Percentiles rank a stretch among this genome's conserved stretches.
Conservation (phyloP, 2,113 vertebrate genomes). For the Etheostoma cragini region DNA sequence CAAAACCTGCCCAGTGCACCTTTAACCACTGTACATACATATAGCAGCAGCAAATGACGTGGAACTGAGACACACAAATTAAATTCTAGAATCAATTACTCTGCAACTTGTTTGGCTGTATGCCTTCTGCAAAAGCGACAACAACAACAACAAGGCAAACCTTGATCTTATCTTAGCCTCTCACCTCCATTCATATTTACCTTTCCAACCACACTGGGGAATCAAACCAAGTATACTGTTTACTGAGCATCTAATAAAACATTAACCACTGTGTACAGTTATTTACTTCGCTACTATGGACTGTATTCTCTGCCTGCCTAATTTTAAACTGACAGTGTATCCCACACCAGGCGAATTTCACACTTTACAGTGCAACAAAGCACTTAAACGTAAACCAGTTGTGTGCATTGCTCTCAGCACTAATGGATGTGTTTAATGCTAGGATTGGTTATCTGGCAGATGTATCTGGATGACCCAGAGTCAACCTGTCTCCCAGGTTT, state of each 20-base stretch:
- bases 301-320: conserved; percentile 9
- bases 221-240: conserved; percentile 12
- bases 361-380: background rate
- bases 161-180: background rate
- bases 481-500: conserved; percentile 33
- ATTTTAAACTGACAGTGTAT: conserved; percentile 2
- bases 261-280: conserved; percentile 63
- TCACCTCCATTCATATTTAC: background rate
- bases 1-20: background rate
- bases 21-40: background rate
- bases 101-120: background rate
- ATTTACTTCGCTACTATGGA: conserved; percentile 42
- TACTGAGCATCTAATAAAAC: conserved; percentile 53
- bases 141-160: conserved; percentile 16
- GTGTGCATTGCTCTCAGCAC: conserved; percentile 43
- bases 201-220: background rate
- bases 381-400: background rate
- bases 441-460: conserved; percentile 39
- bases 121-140: background rate
- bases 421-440: conserved; percentile 56
- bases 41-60: background rate
- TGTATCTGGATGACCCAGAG: conserved; percentile 5
- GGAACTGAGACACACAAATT: background rate
- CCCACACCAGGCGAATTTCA: conserved; percentile 14
- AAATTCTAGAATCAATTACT: background rate